Evolutionary conservation across 2,888 invertebrate species (phyloP).

Genomic region (Creontiades dilutus): DNA sequence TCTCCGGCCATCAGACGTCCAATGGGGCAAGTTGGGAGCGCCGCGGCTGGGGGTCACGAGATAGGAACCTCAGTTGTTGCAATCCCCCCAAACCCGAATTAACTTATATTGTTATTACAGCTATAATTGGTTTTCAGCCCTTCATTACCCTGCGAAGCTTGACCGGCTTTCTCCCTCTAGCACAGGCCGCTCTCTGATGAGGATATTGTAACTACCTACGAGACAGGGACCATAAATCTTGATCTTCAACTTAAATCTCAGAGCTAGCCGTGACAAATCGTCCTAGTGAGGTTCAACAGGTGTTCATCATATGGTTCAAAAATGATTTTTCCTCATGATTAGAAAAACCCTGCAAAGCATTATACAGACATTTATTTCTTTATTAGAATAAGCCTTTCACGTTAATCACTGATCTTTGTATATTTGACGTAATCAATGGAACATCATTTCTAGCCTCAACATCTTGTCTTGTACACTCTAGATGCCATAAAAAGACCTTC

Average conservation of each 20-base stretch:
- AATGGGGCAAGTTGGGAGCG: neutral
- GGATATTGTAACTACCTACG: neutral
- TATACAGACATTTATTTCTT: no score
- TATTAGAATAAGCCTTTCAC: no score
- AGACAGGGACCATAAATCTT: neutral
- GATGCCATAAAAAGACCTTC: no score
- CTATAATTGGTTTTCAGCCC: neutral
- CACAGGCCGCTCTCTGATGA: neutral
- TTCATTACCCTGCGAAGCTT: neutral
- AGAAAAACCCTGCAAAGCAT: no score
- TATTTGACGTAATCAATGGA: no score
- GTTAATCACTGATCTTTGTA: no score
- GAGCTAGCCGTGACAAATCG: neutral
- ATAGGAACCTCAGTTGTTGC: neutral
- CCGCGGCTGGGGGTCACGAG: conserved; percentile 1
- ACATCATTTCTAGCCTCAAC: no score
- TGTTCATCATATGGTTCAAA: neutral
- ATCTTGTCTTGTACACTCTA: no score
- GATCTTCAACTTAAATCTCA: neutral
- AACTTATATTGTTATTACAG: conserved; percentile 29
- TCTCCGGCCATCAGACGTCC: neutral
- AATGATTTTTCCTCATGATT: no score
- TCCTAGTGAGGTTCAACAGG: neutral
- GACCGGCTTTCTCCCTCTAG: conserved; percentile 7
- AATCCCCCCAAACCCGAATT: neutral